These are phyloP conservation scores for Porites lobata DNA, from an alignment of 92 coral and sea anemone genomes.

Conservation along the genomic window DNA sequence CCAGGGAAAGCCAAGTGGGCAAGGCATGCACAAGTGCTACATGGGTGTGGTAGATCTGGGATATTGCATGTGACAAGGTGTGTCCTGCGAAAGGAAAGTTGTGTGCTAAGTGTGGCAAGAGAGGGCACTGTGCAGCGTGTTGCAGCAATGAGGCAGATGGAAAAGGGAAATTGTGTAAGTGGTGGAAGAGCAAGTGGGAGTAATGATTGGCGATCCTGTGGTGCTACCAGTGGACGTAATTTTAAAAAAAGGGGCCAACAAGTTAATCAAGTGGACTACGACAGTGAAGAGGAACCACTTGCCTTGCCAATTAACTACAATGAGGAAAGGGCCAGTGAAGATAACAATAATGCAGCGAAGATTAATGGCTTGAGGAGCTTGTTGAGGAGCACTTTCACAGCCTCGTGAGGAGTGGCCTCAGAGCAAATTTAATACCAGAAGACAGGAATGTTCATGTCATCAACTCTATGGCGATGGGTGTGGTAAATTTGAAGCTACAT, in stretches of 20 bases:
- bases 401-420: background rate
- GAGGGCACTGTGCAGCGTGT: no score
- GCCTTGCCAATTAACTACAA: conserved; percentile 15
- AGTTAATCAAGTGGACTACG: conserved; percentile 33
- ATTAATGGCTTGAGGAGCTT: background rate
- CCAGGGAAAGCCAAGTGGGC: background rate
- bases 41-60: no score
- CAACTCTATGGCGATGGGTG: background rate
- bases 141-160: background rate
- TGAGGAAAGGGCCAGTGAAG: conserved; percentile 16
- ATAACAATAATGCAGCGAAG: background rate
- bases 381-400: background rate
- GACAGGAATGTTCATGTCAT: background rate
- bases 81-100: no score
- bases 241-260: background rate
- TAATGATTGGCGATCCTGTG: background rate
- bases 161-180: background rate
- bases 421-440: no score
- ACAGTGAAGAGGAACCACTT: conserved; percentile 23
- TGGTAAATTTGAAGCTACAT: background rate
- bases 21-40: no score
- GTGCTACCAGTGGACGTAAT: background rate
- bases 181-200: conserved; percentile 1
- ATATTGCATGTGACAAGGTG: no score
- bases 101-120: no score